Conservation (phyloP, 2,113 vertebrate genomes). For the Genyomyrus donnyi region DNA sequence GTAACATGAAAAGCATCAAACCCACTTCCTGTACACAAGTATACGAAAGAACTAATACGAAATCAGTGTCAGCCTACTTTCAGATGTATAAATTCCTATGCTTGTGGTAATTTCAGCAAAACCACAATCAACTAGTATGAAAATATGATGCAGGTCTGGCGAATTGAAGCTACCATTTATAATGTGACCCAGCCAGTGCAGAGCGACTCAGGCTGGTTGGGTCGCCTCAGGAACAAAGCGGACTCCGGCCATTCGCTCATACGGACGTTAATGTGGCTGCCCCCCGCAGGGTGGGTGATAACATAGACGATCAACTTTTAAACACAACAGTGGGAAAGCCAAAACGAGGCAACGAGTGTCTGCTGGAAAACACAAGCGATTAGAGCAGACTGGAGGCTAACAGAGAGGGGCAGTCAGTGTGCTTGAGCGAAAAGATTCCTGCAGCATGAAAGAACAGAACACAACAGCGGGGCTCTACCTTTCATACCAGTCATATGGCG, state of each 20-base stretch:
- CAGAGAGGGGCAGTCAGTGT: background rate
- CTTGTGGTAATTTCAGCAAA: background rate
- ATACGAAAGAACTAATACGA: background rate
- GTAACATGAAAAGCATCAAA: background rate
- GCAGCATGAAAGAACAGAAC: background rate
- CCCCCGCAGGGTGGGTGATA: no score
- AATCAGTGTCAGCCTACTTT: background rate
- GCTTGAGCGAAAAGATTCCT: background rate
- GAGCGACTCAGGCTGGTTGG: background rate
- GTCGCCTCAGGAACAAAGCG: background rate
- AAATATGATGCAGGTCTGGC: background rate
- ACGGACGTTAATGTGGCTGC: background rate
- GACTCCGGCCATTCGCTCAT: background rate
- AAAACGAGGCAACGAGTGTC: background rate
- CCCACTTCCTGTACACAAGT: background rate
- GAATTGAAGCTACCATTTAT: background rate
- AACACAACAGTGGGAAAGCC: background rate
- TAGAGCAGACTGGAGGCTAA: background rate
- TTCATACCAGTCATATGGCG: background rate
- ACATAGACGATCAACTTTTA: background rate
- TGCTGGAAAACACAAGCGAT: background rate
- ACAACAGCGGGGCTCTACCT: background rate
- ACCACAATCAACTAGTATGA: background rate
- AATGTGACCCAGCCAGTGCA: background rate
- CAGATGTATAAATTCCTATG: background rate